Evolutionary conservation across 2,888 invertebrate species (phyloP).

Genomic region (Hemaris fuciformis): DNA sequence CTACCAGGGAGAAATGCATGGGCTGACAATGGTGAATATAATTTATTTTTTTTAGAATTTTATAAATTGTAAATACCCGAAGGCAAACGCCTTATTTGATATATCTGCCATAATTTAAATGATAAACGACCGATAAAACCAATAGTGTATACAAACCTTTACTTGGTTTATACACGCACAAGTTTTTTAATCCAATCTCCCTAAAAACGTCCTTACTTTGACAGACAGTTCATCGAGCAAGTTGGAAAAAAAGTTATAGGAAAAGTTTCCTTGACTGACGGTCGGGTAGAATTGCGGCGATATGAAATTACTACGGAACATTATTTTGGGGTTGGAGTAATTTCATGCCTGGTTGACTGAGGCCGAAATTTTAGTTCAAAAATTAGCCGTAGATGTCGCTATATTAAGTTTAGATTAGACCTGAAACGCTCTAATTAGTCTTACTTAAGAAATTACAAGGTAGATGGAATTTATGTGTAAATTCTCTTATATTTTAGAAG

Average conservation of each 20-base stretch:
- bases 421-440: not conserved
- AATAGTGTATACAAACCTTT: not conserved
- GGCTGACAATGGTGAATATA: too few species aligned
- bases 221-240: not conserved
- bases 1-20: too few species aligned
- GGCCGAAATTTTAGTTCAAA: not conserved
- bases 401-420: not conserved
- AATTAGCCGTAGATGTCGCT: not conserved
- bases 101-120: too few species aligned
- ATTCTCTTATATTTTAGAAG: too few species aligned
- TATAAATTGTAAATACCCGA: too few species aligned
- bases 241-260: not conserved
- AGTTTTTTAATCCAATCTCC: conserved; percentile 7
- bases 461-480: not conserved
- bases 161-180: not conserved
- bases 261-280: conserved; percentile 1
- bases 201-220: not conserved
- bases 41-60: too few species aligned
- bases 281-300: not conserved
- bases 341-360: not conserved
- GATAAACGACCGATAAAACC: too few species aligned
- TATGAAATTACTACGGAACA: not conserved
- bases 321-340: not conserved
- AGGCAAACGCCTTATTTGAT: too few species aligned
- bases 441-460: not conserved